These are phyloP conservation scores for Cherax quadricarinatus DNA, from an alignment of 1,140 invertebrate species.

Conservation along the genomic window DNA sequence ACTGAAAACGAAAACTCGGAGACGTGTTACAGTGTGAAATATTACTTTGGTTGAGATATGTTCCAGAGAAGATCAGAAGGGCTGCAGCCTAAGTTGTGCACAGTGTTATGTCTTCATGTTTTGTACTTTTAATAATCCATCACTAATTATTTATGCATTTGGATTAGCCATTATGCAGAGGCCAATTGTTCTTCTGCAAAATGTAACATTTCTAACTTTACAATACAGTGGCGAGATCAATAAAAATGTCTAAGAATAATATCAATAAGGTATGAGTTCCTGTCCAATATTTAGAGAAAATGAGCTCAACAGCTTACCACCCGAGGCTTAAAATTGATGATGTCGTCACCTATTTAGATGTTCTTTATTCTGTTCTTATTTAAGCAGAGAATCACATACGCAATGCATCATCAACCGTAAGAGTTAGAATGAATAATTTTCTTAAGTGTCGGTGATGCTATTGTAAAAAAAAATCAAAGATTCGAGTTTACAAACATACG, in stretches of 20 bases:
- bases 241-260: neutral
- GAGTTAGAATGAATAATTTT: neutral
- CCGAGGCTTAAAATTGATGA: neutral
- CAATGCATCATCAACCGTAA: neutral
- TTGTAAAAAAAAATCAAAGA: neutral
- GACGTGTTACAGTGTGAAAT: no score
- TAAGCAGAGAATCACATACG: neutral
- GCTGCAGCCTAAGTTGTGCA: slow-evolving; percentile 17
- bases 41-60: neutral
- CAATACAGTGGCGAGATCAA: neutral
- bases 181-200: slow-evolving; percentile 9
- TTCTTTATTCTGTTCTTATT: neutral
- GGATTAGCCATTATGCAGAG: slow-evolving; percentile 33
- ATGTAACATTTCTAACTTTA: slow-evolving; percentile 11
- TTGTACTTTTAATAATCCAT: slow-evolving; percentile 34
- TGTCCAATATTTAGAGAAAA: neutral
- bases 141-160: slow-evolving; percentile 53
- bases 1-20: no score
- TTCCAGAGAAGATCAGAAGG: slow-evolving; percentile 5
- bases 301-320: neutral
- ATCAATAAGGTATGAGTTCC: neutral
- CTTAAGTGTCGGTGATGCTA: neutral
- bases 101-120: slow-evolving; percentile 21
- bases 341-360: slow-evolving; percentile 6
- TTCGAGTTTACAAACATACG: no score